Base-by-base conservation (phyloP, 2,797 vertebrate genomes). In the Bothrops alternatus region DNA sequence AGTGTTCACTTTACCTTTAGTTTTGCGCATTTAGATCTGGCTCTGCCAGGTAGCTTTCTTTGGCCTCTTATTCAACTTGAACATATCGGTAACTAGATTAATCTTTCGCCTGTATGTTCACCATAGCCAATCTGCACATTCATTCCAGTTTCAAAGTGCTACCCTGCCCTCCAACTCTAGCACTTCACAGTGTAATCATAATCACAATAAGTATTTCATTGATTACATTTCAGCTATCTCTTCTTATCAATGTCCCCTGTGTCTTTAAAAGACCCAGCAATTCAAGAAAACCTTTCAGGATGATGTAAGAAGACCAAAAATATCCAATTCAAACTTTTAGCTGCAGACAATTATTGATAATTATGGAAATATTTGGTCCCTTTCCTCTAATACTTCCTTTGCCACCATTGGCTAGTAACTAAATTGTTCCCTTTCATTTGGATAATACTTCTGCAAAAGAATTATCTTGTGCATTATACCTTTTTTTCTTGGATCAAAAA, bases 51-150 rank as follows among this genome's bases (percentile, higher is more conserved):
- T 93, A 93, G 69, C 50, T 23, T 63, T 88, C 42, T 88, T 56
- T 90, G 89, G 86, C 86, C 28, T 78, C 57, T 61, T 56, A 90
- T 93, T 78, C 88, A 58, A 91, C 50, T 91, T 82, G 86, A 93
- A 50, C 90, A 88, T 93, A 88, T 91, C 88, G 90, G 86, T 82
- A 91, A 93, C 86, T 85, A 93, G 86, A 93, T 91, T 91, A 91
- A 88, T 91, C 55, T n/a, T 93, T 91, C 86, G 90, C 92, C 90
- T 56, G 13, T 28, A 42, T 25, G 18, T 61, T 47, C 65, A 42
- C n/a, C 47, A 11, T 88, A 88, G 78, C 61, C 65, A n/a, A n/a
- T 53, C 50, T 32, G 25, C 57, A 56, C 69, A 63, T 60, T 25
- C 65, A 82, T 93, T 93, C 92, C 37, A 90, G 25, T 53, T 90